phyloP scores from a whole-genome alignment of 2,888 invertebrate species.

The Punctoribates punctum region DNA sequence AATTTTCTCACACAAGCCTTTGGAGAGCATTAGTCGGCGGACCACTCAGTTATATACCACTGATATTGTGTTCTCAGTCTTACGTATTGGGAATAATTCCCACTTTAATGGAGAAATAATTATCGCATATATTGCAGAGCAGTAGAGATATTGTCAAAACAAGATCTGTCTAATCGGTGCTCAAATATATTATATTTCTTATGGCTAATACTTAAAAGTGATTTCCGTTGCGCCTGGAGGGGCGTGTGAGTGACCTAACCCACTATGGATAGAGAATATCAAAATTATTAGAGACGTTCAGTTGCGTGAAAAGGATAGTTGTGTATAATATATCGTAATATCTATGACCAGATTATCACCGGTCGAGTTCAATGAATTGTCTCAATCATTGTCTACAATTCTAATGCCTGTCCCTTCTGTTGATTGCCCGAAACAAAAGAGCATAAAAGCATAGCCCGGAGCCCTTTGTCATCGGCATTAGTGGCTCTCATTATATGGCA shows the following conservation, averaged over 20 bases:
- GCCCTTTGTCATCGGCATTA: slow-evolving; percentile 34
- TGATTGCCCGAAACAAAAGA: slow-evolving; percentile 24
- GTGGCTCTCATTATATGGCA: slow-evolving; percentile 30
- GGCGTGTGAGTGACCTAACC: slow-evolving; percentile 39
- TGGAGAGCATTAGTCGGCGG: neutral
- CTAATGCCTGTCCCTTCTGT: slow-evolving; percentile 7
- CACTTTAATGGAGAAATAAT: slow-evolving; percentile 38
- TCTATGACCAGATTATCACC: slow-evolving; percentile 33
- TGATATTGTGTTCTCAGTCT: neutral
- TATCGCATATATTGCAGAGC: slow-evolving; percentile 17
- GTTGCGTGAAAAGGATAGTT: slow-evolving; percentile 34
- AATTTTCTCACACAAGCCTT: slow-evolving; percentile 33
- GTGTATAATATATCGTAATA: slow-evolving; percentile 5
- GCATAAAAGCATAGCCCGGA: slow-evolving; percentile 35
- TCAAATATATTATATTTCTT: slow-evolving; percentile 22
- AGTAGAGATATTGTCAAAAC: slow-evolving; percentile 31
- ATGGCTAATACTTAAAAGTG: slow-evolving; percentile 37
- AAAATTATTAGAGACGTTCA: neutral
- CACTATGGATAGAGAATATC: slow-evolving; percentile 18
- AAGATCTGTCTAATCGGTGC: slow-evolving; percentile 30
- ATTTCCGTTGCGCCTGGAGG: slow-evolving; percentile 39
- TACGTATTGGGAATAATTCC: slow-evolving; percentile 38
- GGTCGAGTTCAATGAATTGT: slow-evolving; percentile 37
- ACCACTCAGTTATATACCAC: neutral
- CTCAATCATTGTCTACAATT: slow-evolving; percentile 28